Percentiles rank a stretch among this genome's conserved stretches.
Evolutionary conservation across 2,113 vertebrate species (phyloP).

Genomic region (Corydoras maculifer): DNA sequence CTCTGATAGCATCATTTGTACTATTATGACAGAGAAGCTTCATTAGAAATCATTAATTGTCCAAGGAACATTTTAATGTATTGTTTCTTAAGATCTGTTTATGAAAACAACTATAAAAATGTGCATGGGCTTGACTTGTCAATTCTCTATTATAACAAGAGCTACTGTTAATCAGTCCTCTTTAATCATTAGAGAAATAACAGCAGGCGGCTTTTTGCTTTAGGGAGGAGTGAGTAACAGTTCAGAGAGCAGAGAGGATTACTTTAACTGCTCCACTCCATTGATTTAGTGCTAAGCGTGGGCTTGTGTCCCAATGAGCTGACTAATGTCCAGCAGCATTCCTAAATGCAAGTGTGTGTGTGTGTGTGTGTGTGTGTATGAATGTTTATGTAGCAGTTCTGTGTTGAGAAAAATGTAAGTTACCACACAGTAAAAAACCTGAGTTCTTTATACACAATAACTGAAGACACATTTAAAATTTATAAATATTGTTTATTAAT

Average conservation of each 20-base stretch:
- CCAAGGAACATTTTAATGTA: too few species aligned
- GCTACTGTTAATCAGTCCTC: constrained; percentile 28
- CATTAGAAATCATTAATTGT: too few species aligned
- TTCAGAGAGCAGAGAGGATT: constrained; percentile 21
- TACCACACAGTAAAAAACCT: not conserved
- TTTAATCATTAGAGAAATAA: constrained; percentile 32
- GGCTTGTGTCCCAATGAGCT: constrained; percentile 6
- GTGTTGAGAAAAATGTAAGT: not conserved
- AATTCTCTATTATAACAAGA: not conserved
- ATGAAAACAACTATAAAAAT: not conserved
- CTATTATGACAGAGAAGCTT: too few species aligned
- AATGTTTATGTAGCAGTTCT: too few species aligned
- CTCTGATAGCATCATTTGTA: too few species aligned
- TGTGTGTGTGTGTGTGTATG: constrained; percentile 2
- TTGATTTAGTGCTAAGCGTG: constrained; percentile 25
- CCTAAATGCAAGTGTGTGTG: constrained; percentile 5
- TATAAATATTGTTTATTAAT: not conserved
- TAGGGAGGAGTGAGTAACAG: constrained; percentile 2
- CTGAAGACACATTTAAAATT: not conserved
- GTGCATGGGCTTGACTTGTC: not conserved
- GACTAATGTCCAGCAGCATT: constrained; percentile 3
- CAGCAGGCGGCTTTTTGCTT: not conserved
- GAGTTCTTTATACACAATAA: not conserved
- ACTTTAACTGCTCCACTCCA: constrained; percentile 19
- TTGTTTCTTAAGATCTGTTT: too few species aligned